Percentiles rank a stretch among this genome's conserved stretches.
Conservation (phyloP, 2,888 invertebrate species). For the Buathra laborator region DNA sequence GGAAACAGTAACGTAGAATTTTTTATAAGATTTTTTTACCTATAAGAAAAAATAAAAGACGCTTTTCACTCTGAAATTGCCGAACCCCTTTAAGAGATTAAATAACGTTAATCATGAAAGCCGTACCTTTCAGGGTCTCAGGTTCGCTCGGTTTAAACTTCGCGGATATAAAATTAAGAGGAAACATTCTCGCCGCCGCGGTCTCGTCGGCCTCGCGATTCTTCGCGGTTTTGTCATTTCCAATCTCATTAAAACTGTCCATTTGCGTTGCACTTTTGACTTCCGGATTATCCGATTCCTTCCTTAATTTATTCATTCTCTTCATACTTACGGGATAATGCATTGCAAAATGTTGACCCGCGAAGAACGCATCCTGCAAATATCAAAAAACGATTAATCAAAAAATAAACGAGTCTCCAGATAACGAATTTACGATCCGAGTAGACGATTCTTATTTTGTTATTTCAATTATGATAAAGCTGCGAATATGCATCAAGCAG, state of each 20-base stretch:
- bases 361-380: constrained; percentile 86
- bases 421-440: neutral
- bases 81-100: too few species aligned
- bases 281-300: constrained; percentile 80
- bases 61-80: too few species aligned
- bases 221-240: constrained; percentile 54
- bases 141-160: constrained; percentile 79
- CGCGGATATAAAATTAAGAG: constrained; percentile 80
- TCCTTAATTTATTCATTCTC: constrained; percentile 84
- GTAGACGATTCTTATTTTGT: constrained; percentile 4
- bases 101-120: neutral
- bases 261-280: constrained; percentile 79
- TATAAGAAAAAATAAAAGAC: too few species aligned
- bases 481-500: constrained; percentile 4
- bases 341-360: constrained; percentile 92
- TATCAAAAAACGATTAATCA: constrained; percentile 3
- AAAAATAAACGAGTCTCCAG: neutral
- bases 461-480: constrained; percentile 33
- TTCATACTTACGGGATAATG: constrained; percentile 86
- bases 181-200: constrained; percentile 81
- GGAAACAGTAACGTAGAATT: too few species aligned
- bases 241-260: constrained; percentile 35
- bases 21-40: too few species aligned
- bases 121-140: constrained; percentile 78
- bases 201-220: constrained; percentile 77